These are phyloP conservation scores for Atherix ibis DNA, from an alignment of 2,888 invertebrate genomes.

Conservation along the genomic window DNA sequence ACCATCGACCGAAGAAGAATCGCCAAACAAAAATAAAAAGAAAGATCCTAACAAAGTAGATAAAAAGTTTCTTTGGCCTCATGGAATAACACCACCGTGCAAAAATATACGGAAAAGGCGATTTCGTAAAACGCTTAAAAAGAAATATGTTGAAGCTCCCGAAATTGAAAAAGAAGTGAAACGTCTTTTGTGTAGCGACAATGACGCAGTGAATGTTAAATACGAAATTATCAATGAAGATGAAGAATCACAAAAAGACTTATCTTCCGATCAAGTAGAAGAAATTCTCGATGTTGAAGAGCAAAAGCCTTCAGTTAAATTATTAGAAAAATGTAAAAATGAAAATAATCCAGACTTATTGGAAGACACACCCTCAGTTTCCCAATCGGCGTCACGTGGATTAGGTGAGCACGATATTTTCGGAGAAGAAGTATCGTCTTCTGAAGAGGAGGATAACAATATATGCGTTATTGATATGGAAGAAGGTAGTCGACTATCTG, in stretches of 20 bases:
- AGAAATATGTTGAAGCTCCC: conserved; percentile 93
- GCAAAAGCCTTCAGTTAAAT: conserved; percentile 29
- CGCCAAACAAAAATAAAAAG: conserved; percentile 62
- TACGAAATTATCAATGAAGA: conserved; percentile 86
- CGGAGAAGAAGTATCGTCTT: conserved; percentile 83
- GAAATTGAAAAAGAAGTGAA: conserved; percentile 98
- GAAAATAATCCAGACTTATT: conserved; percentile 1
- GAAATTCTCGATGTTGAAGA: conserved; percentile 9
- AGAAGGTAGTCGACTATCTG: conserved; percentile 58
- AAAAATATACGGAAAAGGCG: conserved; percentile 88
- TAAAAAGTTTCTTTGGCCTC: conserved; percentile 86
- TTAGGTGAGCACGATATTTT: conserved; percentile 72
- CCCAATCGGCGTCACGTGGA: conserved; percentile 23
- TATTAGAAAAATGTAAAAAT: conserved; percentile 25
- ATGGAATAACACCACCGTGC: conserved; percentile 89
- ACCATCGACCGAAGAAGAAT: conserved; percentile 58
- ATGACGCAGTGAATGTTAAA: conserved; percentile 76
- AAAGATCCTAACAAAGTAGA: conserved; percentile 68
- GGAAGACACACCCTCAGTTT: conserved; percentile 19
- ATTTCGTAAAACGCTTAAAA: conserved; percentile 87
- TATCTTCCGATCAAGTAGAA: conserved; percentile 6
- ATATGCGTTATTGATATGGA: conserved; percentile 59
- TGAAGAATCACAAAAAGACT: conserved; percentile 40
- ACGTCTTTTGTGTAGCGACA: conserved; percentile 74
- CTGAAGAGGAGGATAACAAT: conserved; percentile 56